phyloP scores from a whole-genome alignment of 2,888 invertebrate genomes.

The Nemapogon koenigi region DNA sequence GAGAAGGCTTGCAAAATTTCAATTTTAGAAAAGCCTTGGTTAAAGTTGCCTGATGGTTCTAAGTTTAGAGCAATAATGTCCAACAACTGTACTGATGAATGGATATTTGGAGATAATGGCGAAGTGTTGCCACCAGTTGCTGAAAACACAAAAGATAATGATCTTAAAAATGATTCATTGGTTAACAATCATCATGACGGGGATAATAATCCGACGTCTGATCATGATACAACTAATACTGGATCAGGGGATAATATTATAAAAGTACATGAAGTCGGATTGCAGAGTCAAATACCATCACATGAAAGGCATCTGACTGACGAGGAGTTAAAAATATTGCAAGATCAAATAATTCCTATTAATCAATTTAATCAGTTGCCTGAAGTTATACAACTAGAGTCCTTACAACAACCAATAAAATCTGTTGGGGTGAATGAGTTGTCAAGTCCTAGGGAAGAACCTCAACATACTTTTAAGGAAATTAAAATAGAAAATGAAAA shows the following conservation, averaged over 20 bases:
- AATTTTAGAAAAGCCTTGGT: constrained; percentile 72
- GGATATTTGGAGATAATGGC: constrained; percentile 50
- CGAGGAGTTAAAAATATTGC: constrained; percentile 36
- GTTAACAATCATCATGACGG: constrained; percentile 16
- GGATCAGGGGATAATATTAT: constrained; percentile 39
- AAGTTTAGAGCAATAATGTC: constrained; percentile 66
- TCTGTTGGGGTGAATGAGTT: no score
- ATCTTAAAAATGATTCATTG: constrained; percentile 20
- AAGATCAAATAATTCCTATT: constrained; percentile 47
- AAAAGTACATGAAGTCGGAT: constrained; percentile 30
- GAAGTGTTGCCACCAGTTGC: constrained; percentile 25
- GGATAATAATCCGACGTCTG: constrained; percentile 15
- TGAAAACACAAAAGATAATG: constrained; percentile 22
- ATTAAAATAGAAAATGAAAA: constrained; percentile 12
- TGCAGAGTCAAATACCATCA: constrained; percentile 28
- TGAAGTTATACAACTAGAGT: constrained; percentile 13
- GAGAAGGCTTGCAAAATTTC: constrained; percentile 64
- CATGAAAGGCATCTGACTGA: constrained; percentile 31
- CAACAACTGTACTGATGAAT: constrained; percentile 71
- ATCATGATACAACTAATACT: constrained; percentile 28
- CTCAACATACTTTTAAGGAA: no score
- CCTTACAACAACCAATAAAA: no score
- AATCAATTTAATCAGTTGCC: no score
- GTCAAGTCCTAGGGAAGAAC: no score
- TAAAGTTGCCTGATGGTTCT: constrained; percentile 58